Base-by-base conservation (phyloP, 1,140 invertebrate genomes). In the Acromyrmex charruanus region DNA sequence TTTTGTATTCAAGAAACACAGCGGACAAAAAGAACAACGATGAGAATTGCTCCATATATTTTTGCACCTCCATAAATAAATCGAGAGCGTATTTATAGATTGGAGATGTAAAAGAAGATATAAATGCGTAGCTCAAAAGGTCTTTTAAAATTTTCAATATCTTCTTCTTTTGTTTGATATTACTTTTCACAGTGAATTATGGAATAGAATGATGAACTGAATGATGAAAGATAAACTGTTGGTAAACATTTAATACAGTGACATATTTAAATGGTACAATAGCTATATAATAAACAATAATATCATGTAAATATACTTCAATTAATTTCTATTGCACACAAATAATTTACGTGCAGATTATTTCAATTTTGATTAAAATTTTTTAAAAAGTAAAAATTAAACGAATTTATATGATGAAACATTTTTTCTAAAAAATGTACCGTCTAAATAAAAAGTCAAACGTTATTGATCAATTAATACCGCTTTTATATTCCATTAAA, bases 51-150 rank as follows among this genome's bases (percentile, higher is more conserved):
- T 25, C 6, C 7, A 35, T 55, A 39, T 44, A 77, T 77, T 77
- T 39, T 77, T 39, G 53, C 25, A 39, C 7, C 21, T 77, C 55
- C 53, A 58, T n/a, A 61, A 77, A 44, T 77, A 59, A 59, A 58
- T 75, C 53, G 4, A 35, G 2, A 39, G 28, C 18, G 0, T 25
- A 72, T 51, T 72, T 72, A 28, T 51, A 72, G 44, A 28, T 28
- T 72, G 16, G 3, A 72, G 16, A 44, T 71, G 68, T 28, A 51
- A 71, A 71, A 71, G 12, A 28, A 49, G n/a, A 69, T 44, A 31
- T 49, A 69, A 49, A 49, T 51, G 39, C n/a, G n/a, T 4, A 51
- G 66, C 21, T 51, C 14, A 14, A 49, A 49, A 69, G 3, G 10
- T 6, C 25, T 59, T 21, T 21, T 25, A 16, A 75, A 75, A 58